Percentiles rank a stretch among this genome's conserved stretches.
These are phyloP conservation scores for Acromyrmex heyeri DNA, from an alignment of 1,140 invertebrate genomes.

Conservation along the genomic window DNA sequence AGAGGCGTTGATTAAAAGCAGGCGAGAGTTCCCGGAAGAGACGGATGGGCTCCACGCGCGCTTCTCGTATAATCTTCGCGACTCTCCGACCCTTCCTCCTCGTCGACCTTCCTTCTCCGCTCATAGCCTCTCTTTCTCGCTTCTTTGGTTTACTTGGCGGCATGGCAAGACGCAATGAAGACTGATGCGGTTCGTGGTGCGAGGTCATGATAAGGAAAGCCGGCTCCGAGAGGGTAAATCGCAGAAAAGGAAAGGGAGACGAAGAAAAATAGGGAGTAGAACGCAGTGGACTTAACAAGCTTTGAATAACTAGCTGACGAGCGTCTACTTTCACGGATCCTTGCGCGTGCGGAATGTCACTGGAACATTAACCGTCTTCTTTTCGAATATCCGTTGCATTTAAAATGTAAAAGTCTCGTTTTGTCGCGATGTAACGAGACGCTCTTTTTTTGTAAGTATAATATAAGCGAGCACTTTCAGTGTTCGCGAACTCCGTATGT, in stretches of 20 bases:
- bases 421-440: not conserved
- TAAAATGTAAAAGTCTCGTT: not conserved
- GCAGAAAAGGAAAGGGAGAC: slow-evolving; percentile 12
- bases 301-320: slow-evolving; percentile 80
- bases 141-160: slow-evolving; percentile 41
- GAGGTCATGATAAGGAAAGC: slow-evolving; percentile 62
- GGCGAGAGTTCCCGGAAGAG: slow-evolving; percentile 75
- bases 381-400: slow-evolving; percentile 23
- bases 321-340: slow-evolving; percentile 75
- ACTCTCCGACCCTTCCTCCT: not conserved
- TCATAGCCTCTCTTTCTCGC: not conserved
- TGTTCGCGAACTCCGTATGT: not conserved
- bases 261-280: slow-evolving; percentile 48
- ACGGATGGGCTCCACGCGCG: slow-evolving; percentile 78
- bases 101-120: not conserved
- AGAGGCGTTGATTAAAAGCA: slow-evolving; percentile 84
- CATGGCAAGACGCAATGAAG: slow-evolving; percentile 80
- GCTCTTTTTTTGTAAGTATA: slow-evolving; percentile 15
- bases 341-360: slow-evolving; percentile 56
- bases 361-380: slow-evolving; percentile 24
- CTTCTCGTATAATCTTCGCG: slow-evolving; percentile 28
- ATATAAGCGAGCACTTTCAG: slow-evolving; percentile 29
- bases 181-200: slow-evolving; percentile 78
- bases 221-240: slow-evolving; percentile 40
- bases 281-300: slow-evolving; percentile 77